Percentiles rank a stretch among this genome's conserved stretches.
Evolutionary conservation across 2,888 invertebrate genomes (phyloP).

Genomic region (Trichopoda pennipes): DNA sequence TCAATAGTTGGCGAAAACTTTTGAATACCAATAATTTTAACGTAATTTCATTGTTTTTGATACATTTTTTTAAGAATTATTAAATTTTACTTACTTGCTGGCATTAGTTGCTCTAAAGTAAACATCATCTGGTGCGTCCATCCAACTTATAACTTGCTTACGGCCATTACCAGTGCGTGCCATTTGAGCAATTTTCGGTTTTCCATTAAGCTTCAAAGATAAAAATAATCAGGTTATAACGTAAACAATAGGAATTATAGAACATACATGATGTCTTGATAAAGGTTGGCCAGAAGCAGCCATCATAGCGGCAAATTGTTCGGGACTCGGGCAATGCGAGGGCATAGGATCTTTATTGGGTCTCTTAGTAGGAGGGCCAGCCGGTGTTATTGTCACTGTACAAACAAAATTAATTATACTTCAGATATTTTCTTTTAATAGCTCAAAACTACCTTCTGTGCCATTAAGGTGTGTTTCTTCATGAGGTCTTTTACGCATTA

Average conservation of each 20-base stretch:
- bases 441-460: slow-evolving; percentile 76
- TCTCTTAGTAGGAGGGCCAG: slow-evolving; percentile 88
- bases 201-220: slow-evolving; percentile 86
- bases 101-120: slow-evolving; percentile 95
- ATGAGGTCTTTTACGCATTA: slow-evolving; percentile 91
- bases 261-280: slow-evolving; percentile 86
- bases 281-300: slow-evolving; percentile 86
- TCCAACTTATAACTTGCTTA: slow-evolving; percentile 97
- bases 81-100: slow-evolving; percentile 88
- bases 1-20: background rate
- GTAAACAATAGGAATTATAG: background rate
- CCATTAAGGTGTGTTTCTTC: slow-evolving; percentile 86
- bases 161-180: slow-evolving; percentile 88
- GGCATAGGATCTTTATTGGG: slow-evolving; percentile 89
- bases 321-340: slow-evolving; percentile 86
- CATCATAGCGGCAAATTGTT: slow-evolving; percentile 88
- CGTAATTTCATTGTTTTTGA: too few species aligned
- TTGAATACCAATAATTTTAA: too few species aligned
- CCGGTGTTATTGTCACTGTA: slow-evolving; percentile 77
- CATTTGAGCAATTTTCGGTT: slow-evolving; percentile 90
- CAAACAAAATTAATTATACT: background rate
- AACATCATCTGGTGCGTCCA: slow-evolving; percentile 98
- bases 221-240: background rate
- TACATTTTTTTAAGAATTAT: too few species aligned
- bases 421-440: background rate